Evolutionary conservation across 2,797 vertebrate species (phyloP).

Genomic region (Gadopsis marmoratus): DNA sequence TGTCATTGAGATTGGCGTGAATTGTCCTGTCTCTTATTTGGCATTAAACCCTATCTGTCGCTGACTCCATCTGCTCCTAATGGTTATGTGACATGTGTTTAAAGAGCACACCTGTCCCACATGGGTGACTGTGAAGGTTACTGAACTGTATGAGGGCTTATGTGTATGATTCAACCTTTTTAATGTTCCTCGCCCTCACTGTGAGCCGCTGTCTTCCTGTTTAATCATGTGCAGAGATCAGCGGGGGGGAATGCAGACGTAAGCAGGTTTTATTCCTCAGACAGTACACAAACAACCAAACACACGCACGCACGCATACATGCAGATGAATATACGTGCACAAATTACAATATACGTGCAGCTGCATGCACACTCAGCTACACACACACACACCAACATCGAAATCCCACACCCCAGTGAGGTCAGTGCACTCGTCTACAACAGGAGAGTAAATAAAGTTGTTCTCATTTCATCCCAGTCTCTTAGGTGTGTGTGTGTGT

Average conservation of each 20-base stretch:
- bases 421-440: slow-evolving; percentile 48
- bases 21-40: not conserved
- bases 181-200: slow-evolving; percentile 8
- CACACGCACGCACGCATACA: not conserved
- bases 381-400: slow-evolving; percentile 23
- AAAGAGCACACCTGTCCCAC: slow-evolving; percentile 4
- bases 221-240: slow-evolving; percentile 50
- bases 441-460: slow-evolving; percentile 54
- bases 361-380: not conserved
- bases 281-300: slow-evolving; percentile 2
- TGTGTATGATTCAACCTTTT: slow-evolving; percentile 24
- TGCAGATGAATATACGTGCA: slow-evolving; percentile 3
- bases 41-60: not conserved
- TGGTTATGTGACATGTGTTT: slow-evolving; percentile 11
- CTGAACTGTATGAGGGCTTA: not conserved
- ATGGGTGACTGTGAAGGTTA: not conserved
- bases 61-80: slow-evolving; percentile 1
- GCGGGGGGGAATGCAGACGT: slow-evolving; percentile 36
- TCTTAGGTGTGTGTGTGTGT: slow-evolving; percentile 29
- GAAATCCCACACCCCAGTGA: slow-evolving; percentile 43
- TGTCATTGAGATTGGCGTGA: not conserved
- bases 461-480: slow-evolving; percentile 43
- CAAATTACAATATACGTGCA: not conserved
- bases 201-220: slow-evolving; percentile 13
- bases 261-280: slow-evolving; percentile 48